A percentile compares a stretch with the other conserved stretches of the same genome.
Conservation (phyloP, 2,113 vertebrate species). For the Melanocharis versteri region DNA sequence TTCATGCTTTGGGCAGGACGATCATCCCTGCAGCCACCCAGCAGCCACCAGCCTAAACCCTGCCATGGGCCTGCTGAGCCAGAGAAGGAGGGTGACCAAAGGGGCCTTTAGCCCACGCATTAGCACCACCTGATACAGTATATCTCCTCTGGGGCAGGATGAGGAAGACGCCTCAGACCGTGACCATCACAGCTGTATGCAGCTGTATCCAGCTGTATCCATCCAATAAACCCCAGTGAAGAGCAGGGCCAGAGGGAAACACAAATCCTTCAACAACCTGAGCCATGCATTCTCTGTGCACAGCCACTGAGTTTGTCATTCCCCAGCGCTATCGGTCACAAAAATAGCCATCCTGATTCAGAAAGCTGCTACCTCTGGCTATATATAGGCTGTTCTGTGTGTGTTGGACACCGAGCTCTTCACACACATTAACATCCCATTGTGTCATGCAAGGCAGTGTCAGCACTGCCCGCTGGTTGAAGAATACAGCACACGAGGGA, state of each 20-base stretch:
- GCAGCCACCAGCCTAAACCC: background rate
- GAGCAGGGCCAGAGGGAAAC: background rate
- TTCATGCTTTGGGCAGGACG: accelerated
- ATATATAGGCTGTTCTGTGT: background rate
- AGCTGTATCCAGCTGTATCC: conserved; percentile 21
- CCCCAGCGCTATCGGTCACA: background rate
- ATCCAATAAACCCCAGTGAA: background rate
- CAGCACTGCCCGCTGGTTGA: background rate
- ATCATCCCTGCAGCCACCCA: background rate
- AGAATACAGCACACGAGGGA: background rate
- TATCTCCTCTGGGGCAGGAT: background rate
- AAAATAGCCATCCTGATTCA: background rate
- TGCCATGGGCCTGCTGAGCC: background rate
- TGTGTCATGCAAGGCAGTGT: background rate
- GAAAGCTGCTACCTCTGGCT: background rate
- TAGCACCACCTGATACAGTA: background rate
- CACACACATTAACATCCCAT: background rate
- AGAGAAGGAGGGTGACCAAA: background rate
- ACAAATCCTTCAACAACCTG: background rate
- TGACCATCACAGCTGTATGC: conserved; percentile 19
- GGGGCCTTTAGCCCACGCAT: background rate
- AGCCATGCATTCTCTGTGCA: background rate
- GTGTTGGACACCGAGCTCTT: background rate
- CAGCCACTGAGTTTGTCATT: background rate
- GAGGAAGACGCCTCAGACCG: background rate